A percentile compares a stretch with the other conserved stretches of the same genome.
Evolutionary conservation across 2,888 invertebrate genomes (phyloP).

Genomic region (Hirtodrosophila confusa): DNA sequence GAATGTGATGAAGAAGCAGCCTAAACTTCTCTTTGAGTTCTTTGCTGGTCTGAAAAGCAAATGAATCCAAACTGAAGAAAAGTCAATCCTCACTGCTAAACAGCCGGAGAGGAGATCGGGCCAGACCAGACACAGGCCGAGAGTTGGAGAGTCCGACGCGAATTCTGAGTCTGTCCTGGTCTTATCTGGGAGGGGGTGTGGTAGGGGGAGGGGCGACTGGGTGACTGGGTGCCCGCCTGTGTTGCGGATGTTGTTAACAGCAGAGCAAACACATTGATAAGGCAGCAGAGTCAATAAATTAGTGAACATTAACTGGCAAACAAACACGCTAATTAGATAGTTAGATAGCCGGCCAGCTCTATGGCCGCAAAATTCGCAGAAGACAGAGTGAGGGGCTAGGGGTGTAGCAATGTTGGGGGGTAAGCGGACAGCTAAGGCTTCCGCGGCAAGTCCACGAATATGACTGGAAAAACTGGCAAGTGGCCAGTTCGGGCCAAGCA

Average conservation of each 20-base stretch:
- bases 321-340: constrained; percentile 68
- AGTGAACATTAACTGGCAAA: constrained; percentile 66
- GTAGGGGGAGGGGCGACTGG: constrained; percentile 2
- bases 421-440: constrained; percentile 22
- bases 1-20: too few relatives aligned
- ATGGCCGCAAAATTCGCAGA: constrained; percentile 49
- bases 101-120: not conserved
- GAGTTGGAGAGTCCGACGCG: constrained; percentile 5
- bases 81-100: not conserved
- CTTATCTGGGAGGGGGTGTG: not conserved
- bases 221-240: constrained; percentile 21
- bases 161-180: not conserved
- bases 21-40: too few relatives aligned
- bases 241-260: constrained; percentile 69
- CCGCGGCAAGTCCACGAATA: constrained; percentile 17
- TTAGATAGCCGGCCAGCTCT: constrained; percentile 48
- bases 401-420: not conserved
- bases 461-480: constrained; percentile 78
- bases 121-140: not conserved
- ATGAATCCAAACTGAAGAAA: too few relatives aligned
- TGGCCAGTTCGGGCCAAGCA: constrained; percentile 41
- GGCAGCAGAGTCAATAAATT: constrained; percentile 50
- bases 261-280: constrained; percentile 66
- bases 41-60: too few relatives aligned
- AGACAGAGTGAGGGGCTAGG: not conserved